These are phyloP conservation scores for Euwallacea similis DNA, from an alignment of 1,140 invertebrate species.

Conservation along the genomic window DNA sequence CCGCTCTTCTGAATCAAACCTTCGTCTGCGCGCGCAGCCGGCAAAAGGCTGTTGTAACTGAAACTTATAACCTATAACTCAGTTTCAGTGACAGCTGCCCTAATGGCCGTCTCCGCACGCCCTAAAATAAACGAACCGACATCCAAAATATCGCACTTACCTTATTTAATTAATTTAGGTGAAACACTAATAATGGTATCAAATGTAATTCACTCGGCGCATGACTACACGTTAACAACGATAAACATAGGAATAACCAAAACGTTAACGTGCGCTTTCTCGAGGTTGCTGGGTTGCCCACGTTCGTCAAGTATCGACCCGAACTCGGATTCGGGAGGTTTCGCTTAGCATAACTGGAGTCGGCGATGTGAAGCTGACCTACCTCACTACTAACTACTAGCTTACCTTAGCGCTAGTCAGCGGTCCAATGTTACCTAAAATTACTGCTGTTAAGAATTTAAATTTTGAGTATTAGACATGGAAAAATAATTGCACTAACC, in stretches of 20 bases:
- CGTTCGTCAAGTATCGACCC: slow-evolving; percentile 10
- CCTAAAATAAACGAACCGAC: too few relatives aligned
- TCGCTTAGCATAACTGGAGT: background rate
- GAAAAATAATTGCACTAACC: too few relatives aligned
- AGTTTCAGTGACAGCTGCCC: too few relatives aligned
- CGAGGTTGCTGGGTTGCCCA: background rate
- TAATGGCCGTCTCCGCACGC: too few relatives aligned
- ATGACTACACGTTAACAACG: slow-evolving; percentile 14
- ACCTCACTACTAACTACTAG: background rate
- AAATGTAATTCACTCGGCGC: slow-evolving; percentile 10
- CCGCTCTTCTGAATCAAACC: too few relatives aligned
- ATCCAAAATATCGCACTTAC: slow-evolving; percentile 4
- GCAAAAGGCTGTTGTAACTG: too few relatives aligned
- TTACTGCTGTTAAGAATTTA: too few relatives aligned
- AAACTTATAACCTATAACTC: too few relatives aligned
- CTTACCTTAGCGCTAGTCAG: background rate
- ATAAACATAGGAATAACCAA: slow-evolving; percentile 12
- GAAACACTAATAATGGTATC: slow-evolving; percentile 1
- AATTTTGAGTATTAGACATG: too few relatives aligned
- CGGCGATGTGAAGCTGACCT: slow-evolving; percentile 13
- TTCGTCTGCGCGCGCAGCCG: too few relatives aligned
- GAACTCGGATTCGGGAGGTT: slow-evolving; percentile 5
- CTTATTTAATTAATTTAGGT: slow-evolving; percentile 2
- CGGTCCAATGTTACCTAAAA: background rate
- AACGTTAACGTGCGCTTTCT: background rate